A percentile compares a stretch with the other conserved stretches of the same genome.
Conservation (phyloP, 2,113 vertebrate genomes). For the Vulpes ferrilata region DNA sequence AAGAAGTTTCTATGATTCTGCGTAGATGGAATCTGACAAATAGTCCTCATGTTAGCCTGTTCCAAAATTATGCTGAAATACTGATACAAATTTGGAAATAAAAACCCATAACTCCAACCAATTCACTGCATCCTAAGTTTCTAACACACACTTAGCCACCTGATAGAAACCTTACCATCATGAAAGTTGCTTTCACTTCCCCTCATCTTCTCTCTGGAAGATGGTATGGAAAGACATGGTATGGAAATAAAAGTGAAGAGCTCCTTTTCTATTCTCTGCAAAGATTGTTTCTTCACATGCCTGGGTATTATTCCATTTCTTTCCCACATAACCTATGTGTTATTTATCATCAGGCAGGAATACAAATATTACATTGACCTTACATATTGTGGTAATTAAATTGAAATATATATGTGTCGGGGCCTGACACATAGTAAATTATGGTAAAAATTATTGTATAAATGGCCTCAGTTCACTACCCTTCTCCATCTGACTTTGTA, state of each 20-base stretch:
- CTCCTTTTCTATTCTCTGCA: background rate
- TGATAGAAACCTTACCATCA: background rate
- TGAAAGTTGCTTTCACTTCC: background rate
- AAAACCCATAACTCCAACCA: background rate
- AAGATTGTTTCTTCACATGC: background rate
- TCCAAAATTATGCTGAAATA: background rate
- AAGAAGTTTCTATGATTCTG: background rate
- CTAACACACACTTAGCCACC: background rate
- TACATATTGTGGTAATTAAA: background rate
- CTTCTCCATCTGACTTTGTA: too few relatives aligned
- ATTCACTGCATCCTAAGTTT: background rate
- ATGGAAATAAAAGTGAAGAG: background rate
- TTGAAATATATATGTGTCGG: background rate
- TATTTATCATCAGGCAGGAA: background rate
- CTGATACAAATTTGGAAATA: background rate
- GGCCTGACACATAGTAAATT: background rate
- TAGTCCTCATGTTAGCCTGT: background rate
- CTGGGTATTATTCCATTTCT: background rate
- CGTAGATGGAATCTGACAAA: background rate
- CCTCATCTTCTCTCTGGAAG: background rate
- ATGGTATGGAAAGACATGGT: background rate
- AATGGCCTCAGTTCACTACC: background rate
- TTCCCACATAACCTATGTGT: background rate
- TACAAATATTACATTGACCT: background rate
- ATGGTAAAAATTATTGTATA: background rate